phyloP scores from a whole-genome alignment of 2,797 vertebrate species.

The Vireo griseus region DNA sequence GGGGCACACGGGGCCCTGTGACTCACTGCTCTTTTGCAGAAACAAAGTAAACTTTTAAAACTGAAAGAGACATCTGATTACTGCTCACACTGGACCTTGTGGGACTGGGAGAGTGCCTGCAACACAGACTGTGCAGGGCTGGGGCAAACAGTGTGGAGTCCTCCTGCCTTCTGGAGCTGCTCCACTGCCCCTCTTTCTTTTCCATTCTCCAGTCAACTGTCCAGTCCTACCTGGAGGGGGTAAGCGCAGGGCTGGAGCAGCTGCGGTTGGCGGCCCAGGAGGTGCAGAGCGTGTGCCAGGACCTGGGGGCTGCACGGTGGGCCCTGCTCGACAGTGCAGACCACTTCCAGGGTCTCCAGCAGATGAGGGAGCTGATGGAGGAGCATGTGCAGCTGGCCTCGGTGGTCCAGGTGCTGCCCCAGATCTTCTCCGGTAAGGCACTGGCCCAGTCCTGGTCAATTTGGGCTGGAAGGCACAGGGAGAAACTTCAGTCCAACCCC shows the following conservation, averaged over 20 bases:
- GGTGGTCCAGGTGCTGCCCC: slow-evolving; percentile 87
- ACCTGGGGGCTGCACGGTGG: slow-evolving; percentile 72
- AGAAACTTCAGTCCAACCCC: rapidly evolving
- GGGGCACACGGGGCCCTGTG: not conserved
- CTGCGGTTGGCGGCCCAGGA: slow-evolving; percentile 80
- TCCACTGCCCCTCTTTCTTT: not conserved
- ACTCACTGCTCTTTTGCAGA: not conserved
- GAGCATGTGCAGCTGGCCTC: slow-evolving; percentile 85
- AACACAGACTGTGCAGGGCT: not conserved
- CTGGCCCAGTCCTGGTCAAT: rapidly evolving
- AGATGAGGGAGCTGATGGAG: slow-evolving; percentile 74
- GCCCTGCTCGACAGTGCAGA: slow-evolving; percentile 73
- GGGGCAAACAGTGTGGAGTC: rapidly evolving
- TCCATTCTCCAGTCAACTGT: slow-evolving; percentile 82
- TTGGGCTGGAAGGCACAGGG: not conserved
- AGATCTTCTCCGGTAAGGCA: slow-evolving; percentile 84
- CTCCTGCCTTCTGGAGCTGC: not conserved
- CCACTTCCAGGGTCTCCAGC: slow-evolving; percentile 71
- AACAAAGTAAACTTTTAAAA: not conserved
- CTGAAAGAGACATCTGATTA: not conserved
- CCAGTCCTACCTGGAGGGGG: slow-evolving; percentile 93
- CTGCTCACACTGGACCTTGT: not conserved
- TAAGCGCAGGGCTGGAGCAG: slow-evolving; percentile 87
- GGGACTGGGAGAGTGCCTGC: not conserved
- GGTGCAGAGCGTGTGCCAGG: slow-evolving; percentile 73